Conservation (phyloP, 23 tunicate genomes). For the Aplidium turbinatum region DNA sequence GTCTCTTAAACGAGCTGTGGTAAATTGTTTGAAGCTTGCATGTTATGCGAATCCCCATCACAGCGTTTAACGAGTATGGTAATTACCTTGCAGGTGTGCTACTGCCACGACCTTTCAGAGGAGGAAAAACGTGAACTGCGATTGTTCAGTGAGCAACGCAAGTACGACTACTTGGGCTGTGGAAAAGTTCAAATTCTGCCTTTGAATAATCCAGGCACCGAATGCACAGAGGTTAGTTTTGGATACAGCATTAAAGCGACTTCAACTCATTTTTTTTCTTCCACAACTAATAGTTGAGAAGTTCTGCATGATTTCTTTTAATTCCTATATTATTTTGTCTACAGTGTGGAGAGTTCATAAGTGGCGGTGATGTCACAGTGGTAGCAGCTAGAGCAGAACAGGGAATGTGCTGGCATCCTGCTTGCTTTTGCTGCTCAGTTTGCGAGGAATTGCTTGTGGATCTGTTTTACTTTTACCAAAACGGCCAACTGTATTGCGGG, state of each 20-base stretch:
- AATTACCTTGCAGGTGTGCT: slow-evolving; percentile 44
- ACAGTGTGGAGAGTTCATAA: slow-evolving; percentile 56
- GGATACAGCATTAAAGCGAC: background rate
- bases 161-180: slow-evolving; percentile 60
- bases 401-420: slow-evolving; percentile 84
- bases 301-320: no score
- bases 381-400: slow-evolving; percentile 68
- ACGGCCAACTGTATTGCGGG: slow-evolving; percentile 91
- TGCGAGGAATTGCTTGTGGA: slow-evolving; percentile 90
- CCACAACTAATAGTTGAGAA: no score
- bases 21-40: no score
- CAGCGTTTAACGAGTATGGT: no score
- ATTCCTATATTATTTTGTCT: background rate
- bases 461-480: slow-evolving; percentile 84
- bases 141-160: slow-evolving; percentile 81
- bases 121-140: slow-evolving; percentile 77
- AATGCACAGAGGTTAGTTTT: slow-evolving; percentile 32
- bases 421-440: slow-evolving; percentile 74
- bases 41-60: no score
- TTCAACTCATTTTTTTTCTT: background rate
- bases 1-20: no score
- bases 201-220: slow-evolving; percentile 10
- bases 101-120: slow-evolving; percentile 69
- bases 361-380: slow-evolving; percentile 61
- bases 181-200: slow-evolving; percentile 57